Base-by-base conservation (phyloP, 2,113 vertebrate species). In the Eretmochelys imbricata region DNA sequence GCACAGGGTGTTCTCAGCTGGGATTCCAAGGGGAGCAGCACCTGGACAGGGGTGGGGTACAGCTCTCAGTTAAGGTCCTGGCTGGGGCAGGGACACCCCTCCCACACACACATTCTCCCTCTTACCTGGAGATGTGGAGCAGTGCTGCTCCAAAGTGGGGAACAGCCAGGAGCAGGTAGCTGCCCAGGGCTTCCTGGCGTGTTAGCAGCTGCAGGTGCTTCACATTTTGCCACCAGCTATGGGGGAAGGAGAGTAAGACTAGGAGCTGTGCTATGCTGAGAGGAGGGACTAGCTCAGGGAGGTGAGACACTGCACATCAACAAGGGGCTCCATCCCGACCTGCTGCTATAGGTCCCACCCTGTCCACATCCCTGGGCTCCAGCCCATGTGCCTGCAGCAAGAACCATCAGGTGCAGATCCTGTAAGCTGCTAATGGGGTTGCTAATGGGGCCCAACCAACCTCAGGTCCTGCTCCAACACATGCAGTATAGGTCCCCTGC, bases 111-210 rank as follows among this genome's bases (percentile, higher is more conserved):
- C 8, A 24, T 31, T 84, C 88, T 82, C 53, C 20, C 75, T 25
- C 79, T 89, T 31, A 99, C 99, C 98, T 97, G 94, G 86, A 97
- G 35, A 99, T 93, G 10, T 98, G 97, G 38, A 98, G 93, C 49
- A 99, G 96, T 2, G 97, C 98, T 8, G 93, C 96, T 86, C 98
- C 98, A 95, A 99, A 99, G 91, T 98, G 99, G 22, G 99, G 99
- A 8, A 99, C 98, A 4, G 97, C 96, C 9, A 93, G 85, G n/a
- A 99, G 96, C 80, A 99, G 95, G 16, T 87, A 81, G 9, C 86
- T 91, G 46, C 93, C 93, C 69, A 99, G 95, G 22, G 94, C 27
- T 10, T 91, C 50, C 16, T 55, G 88, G 25, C 80, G 89, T 38
- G 85, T 97, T 53, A 96, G 84, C 51, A 99, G 97, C 7, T 49